Conservation (phyloP, 2,113 vertebrate genomes). For the Rallus limicola region DNA sequence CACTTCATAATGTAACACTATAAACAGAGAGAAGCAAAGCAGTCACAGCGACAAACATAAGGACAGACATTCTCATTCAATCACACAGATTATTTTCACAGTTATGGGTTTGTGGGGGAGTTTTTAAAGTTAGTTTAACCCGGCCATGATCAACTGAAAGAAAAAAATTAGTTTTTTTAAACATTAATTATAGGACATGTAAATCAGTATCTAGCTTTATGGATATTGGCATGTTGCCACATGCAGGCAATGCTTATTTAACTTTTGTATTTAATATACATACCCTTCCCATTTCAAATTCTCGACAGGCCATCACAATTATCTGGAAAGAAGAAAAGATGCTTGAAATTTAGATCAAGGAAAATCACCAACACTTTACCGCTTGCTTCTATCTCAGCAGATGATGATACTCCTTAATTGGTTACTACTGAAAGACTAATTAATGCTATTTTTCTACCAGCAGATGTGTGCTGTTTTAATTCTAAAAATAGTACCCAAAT, state of each 20-base stretch:
- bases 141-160: slow-evolving; percentile 92
- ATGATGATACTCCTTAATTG: background rate
- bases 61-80: background rate
- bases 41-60: background rate
- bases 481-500: background rate
- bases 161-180: background rate
- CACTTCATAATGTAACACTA: background rate
- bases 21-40: background rate
- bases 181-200: background rate
- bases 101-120: slow-evolving; percentile 67
- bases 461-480: background rate
- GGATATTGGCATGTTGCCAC: background rate
- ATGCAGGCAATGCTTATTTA: background rate
- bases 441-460: background rate
- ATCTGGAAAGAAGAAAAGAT: slow-evolving; percentile 79
- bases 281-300: slow-evolving; percentile 99
- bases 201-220: background rate
- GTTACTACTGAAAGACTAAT: background rate
- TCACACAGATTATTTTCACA: background rate
- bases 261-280: slow-evolving; percentile 49
- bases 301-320: slow-evolving; percentile 98
- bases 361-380: background rate
- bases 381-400: background rate
- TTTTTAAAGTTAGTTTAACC: slow-evolving; percentile 94
- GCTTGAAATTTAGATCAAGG: background rate